These are phyloP conservation scores for Amphiprion clarkii DNA, from an alignment of 2,797 vertebrate genomes.

Conservation along the genomic window DNA sequence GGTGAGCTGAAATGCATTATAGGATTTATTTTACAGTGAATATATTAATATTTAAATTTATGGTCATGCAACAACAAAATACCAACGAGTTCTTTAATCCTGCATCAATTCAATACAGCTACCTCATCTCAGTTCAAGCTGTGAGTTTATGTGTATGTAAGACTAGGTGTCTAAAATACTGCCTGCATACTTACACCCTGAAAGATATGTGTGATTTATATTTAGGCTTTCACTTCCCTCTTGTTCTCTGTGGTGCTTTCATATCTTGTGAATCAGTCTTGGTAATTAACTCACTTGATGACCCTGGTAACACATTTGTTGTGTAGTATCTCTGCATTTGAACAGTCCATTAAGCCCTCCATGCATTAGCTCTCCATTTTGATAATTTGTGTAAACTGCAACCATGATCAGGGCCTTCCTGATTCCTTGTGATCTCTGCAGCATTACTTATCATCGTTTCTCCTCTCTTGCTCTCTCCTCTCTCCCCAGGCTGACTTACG, in stretches of 20 bases:
- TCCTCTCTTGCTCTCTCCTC: background rate
- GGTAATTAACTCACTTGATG: slow-evolving; percentile 24
- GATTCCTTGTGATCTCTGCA: background rate
- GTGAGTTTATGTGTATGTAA: slow-evolving; percentile 12
- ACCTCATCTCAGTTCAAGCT: background rate
- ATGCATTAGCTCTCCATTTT: slow-evolving; percentile 1
- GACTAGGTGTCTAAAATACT: slow-evolving; percentile 19
- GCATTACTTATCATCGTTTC: slow-evolving; percentile 6
- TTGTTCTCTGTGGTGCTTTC: slow-evolving; percentile 43
- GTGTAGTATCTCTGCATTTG: background rate
- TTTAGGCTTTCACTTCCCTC: slow-evolving; percentile 68
- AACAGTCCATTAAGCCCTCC: background rate
- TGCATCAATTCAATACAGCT: background rate
- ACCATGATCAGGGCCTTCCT: background rate
- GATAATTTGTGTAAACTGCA: background rate
- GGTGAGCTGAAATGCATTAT: slow-evolving; percentile 31
- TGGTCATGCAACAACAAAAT: background rate
- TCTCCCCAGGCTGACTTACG: slow-evolving; percentile 62
- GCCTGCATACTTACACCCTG: slow-evolving; percentile 25
- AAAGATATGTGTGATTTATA: slow-evolving; percentile 40
- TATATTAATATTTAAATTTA: background rate
- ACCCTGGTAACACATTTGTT: background rate
- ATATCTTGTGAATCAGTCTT: slow-evolving; percentile 51
- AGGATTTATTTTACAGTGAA: background rate
- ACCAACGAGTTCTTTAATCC: background rate